These are phyloP conservation scores for Xanthorhoe spadicearia DNA, from an alignment of 2,888 invertebrate species.

Conservation along the genomic window DNA sequence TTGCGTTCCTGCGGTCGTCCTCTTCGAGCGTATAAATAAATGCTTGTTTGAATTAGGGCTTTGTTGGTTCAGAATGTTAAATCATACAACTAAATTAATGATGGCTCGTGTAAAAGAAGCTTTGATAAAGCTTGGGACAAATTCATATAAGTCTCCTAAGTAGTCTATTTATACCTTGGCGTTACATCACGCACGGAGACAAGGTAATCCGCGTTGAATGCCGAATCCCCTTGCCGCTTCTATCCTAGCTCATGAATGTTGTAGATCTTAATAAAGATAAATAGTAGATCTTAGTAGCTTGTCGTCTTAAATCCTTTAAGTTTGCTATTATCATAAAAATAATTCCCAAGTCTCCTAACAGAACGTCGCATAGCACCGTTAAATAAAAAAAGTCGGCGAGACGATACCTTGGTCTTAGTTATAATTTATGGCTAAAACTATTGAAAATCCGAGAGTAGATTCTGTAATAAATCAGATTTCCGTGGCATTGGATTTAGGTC, in stretches of 20 bases:
- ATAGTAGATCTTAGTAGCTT: slow-evolving; percentile 58
- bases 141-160: slow-evolving; percentile 28
- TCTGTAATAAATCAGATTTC: slow-evolving; percentile 55
- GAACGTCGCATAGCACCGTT: slow-evolving; percentile 41
- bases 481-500: slow-evolving; percentile 53
- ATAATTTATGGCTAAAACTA: slow-evolving; percentile 50
- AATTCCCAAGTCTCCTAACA: slow-evolving; percentile 39
- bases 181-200: slow-evolving; percentile 47
- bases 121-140: slow-evolving; percentile 21
- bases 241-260: slow-evolving; percentile 54
- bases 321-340: slow-evolving; percentile 56
- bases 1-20: slow-evolving; percentile 38
- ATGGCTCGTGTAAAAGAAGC: slow-evolving; percentile 28
- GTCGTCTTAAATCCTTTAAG: slow-evolving; percentile 50
- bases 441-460: slow-evolving; percentile 46
- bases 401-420: slow-evolving; percentile 39
- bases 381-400: slow-evolving; percentile 46
- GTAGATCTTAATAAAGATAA: slow-evolving; percentile 70
- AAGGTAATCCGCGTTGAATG: slow-evolving; percentile 58
- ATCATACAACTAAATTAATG: slow-evolving; percentile 24
- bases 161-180: slow-evolving; percentile 42
- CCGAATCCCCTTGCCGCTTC: slow-evolving; percentile 51
- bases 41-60: slow-evolving; percentile 24
- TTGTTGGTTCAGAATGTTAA: slow-evolving; percentile 17
- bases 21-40: slow-evolving; percentile 27